Evolutionary conservation across 2,113 vertebrate genomes (phyloP).

Genomic region (Microcebus lehilahytsara): DNA sequence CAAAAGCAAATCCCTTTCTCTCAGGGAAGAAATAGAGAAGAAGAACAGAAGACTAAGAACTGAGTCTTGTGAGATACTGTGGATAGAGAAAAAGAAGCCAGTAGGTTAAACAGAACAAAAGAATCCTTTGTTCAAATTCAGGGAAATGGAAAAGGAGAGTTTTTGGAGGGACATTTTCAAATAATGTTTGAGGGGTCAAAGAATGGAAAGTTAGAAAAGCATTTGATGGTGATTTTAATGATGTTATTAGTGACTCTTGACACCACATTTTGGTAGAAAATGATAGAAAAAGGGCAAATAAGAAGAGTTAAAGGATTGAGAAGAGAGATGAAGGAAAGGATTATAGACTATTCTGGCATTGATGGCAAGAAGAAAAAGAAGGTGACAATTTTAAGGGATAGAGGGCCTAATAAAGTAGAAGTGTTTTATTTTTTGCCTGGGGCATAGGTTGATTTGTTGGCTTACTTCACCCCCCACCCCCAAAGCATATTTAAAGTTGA

Average conservation of each 20-base stretch:
- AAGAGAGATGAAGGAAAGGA: background rate
- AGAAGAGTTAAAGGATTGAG: background rate
- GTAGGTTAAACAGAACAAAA: background rate
- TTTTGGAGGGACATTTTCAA: background rate
- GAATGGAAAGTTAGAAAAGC: background rate
- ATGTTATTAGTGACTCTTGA: background rate
- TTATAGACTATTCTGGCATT: background rate
- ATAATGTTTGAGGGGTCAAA: background rate
- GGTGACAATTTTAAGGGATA: background rate
- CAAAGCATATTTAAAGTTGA: background rate
- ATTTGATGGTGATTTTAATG: conserved; percentile 29
- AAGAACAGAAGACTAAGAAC: background rate
- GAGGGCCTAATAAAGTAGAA: background rate
- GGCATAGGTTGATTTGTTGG: background rate
- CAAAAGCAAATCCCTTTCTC: background rate
- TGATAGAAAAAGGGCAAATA: background rate
- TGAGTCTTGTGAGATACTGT: background rate
- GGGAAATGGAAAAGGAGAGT: background rate
- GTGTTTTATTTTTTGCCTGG: background rate
- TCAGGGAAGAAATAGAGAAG: background rate
- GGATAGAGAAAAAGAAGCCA: background rate
- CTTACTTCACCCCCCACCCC: background rate
- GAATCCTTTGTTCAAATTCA: background rate
- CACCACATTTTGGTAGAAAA: background rate
- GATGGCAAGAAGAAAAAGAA: background rate